Conservation (phyloP, 1,140 invertebrate genomes). For the Melipona quadrifasciata region DNA sequence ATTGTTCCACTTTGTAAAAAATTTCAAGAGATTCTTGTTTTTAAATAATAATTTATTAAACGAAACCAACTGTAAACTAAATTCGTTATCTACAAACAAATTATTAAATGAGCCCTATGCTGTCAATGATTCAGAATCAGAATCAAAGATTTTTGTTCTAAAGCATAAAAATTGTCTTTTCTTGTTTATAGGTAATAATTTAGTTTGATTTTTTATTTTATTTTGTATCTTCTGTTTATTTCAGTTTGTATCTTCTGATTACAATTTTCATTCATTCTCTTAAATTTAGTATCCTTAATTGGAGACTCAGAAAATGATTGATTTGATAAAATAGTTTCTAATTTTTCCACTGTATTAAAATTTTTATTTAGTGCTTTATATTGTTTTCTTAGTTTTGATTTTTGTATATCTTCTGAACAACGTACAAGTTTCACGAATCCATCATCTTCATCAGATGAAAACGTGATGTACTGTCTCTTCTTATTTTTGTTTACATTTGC, state of each 20-base stretch:
- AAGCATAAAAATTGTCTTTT: background rate
- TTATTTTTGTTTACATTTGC: background rate
- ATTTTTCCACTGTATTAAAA: background rate
- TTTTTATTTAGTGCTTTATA: background rate
- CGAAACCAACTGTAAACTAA: background rate
- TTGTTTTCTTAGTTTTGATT: background rate
- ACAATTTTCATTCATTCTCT: background rate
- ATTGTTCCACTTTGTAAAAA: too few species aligned
- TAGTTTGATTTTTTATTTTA: background rate
- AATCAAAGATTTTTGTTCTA: constrained; percentile 27
- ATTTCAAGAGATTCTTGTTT: background rate
- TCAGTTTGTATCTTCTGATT: background rate
- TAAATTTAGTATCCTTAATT: background rate
- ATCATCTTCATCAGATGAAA: background rate
- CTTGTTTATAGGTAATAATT: background rate
- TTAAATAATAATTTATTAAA: background rate
- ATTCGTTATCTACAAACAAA: background rate
- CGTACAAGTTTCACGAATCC: constrained; percentile 7
- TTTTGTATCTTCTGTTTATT: background rate
- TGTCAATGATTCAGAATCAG: constrained; percentile 19
- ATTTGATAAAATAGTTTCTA: background rate
- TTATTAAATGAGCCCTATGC: background rate
- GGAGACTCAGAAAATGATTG: background rate
- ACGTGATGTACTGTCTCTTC: background rate
- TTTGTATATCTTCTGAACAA: background rate